A percentile compares a stretch with the other conserved stretches of the same genome.
phyloP scores from a whole-genome alignment of 2,797 vertebrate genomes.

The Knipowitschia caucasica region DNA sequence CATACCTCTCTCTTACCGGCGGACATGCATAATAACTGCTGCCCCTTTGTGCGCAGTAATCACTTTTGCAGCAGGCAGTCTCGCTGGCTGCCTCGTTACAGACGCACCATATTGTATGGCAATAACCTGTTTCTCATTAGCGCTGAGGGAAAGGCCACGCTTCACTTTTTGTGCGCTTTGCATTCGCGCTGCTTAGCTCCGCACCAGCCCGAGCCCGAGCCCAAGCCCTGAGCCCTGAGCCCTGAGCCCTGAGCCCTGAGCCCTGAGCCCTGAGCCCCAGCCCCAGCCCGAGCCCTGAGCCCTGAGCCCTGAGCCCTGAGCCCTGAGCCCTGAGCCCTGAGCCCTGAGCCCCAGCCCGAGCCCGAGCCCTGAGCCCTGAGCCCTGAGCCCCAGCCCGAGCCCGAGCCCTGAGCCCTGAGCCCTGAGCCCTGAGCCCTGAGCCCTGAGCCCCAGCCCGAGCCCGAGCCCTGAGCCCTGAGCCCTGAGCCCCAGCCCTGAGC shows the following conservation, averaged over 20 bases:
- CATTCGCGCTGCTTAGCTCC: slow-evolving; percentile 36
- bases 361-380: too few relatives aligned
- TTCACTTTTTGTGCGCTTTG: slow-evolving; percentile 24
- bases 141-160: slow-evolving; percentile 45
- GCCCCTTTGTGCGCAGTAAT: slow-evolving; percentile 44
- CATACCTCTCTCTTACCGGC: slow-evolving; percentile 34
- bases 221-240: too few relatives aligned
- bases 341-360: slow-evolving; percentile 14
- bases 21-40: slow-evolving; percentile 48
- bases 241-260: too few relatives aligned
- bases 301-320: too few relatives aligned
- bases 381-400: slow-evolving; percentile 14
- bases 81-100: slow-evolving; percentile 37
- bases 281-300: too few relatives aligned
- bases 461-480: too few relatives aligned
- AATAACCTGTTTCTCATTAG: slow-evolving; percentile 64
- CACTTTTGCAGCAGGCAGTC: slow-evolving; percentile 38
- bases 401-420: too few relatives aligned
- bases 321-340: too few relatives aligned
- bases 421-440: too few relatives aligned
- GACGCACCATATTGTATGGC: slow-evolving; percentile 36
- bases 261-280: slow-evolving; percentile 12
- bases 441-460: slow-evolving; percentile 30
- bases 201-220: too few relatives aligned
- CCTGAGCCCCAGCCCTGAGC: too few relatives aligned